Evolutionary conservation across 1,140 invertebrate genomes (phyloP), one percentile per base, ranked within the genome.

Genomic region (Zaprionus vittiger): DNA sequence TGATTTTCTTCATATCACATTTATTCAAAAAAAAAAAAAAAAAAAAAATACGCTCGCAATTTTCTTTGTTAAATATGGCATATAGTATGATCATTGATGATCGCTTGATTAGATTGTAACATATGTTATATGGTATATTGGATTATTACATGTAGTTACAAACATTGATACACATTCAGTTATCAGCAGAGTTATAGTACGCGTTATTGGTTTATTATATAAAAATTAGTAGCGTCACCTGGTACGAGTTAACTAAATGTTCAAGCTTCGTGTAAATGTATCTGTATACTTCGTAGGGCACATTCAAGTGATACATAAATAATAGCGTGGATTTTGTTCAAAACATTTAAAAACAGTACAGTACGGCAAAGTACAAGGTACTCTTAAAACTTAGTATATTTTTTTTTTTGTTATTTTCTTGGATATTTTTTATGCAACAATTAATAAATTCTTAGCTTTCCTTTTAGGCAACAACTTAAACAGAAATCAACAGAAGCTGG

Each of bases 171-270:
- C 57, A 28, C 57, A 59, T 69, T 20, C 56, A 69, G 28, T 52
- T 37, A 60, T 69, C 38, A 57, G 47, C 47, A 52, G 47, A 52
- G 4, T 52, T 52, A 24, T 11, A 52, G 47, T 52, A 52, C 20
- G 47, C 22, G 47, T 52, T 52, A 14, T 14, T 11, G 47, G 4
- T 47, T 34, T 60, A 47, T 69, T 12, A 20, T 22, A 57, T 56
- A 31, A 38, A 64, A 64, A 72, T 83, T 80, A 76, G 64, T 83
- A 77, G 77, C 62, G 62, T 83, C 80, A 83, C 60, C 71, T 85
- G 71, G 68, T 79, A 71, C 49, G 56, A 85, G 80, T 83, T 83
- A 87, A 86, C 83, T 86, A 77, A 86, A 79, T 78, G 62, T 70
- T 78, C 66, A 24, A 67, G 68, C 57, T 73, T 80, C 49, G 38